Evolutionary conservation across 2,113 vertebrate genomes (phyloP).

Genomic region (Campylorhamphus procurvoides): DNA sequence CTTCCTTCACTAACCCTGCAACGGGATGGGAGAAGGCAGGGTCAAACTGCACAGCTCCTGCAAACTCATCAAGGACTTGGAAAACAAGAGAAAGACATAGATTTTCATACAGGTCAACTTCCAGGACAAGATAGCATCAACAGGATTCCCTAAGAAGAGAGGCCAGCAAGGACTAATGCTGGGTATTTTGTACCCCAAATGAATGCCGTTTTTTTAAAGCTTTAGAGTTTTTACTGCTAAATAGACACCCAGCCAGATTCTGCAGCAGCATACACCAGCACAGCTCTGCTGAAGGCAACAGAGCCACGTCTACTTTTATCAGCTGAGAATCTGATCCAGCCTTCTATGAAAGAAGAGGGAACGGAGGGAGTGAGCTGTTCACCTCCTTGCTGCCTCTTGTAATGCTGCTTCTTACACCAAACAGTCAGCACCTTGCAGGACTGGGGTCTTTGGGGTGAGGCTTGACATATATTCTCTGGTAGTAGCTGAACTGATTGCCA

Average conservation of each 20-base stretch:
- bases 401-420: neutral
- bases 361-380: neutral
- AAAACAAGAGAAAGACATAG: neutral
- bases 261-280: accelerated
- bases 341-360: neutral
- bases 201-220: neutral
- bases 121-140: neutral
- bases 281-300: neutral
- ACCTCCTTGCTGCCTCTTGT: neutral
- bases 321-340: neutral
- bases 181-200: neutral
- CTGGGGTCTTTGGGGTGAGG: neutral
- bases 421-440: neutral
- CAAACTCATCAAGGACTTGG: neutral
- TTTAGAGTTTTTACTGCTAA: neutral
- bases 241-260: neutral
- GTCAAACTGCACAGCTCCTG: accelerated
- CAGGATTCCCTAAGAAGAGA: neutral
- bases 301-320: accelerated
- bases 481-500: neutral
- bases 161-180: neutral
- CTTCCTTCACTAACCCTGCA: neutral
- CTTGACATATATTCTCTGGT: neutral
- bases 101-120: neutral
- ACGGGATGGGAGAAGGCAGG: neutral